A percentile compares a stretch with the other conserved stretches of the same genome.
phyloP scores from a whole-genome alignment of 2,797 vertebrate genomes.

The Etheostoma perlongum region DNA sequence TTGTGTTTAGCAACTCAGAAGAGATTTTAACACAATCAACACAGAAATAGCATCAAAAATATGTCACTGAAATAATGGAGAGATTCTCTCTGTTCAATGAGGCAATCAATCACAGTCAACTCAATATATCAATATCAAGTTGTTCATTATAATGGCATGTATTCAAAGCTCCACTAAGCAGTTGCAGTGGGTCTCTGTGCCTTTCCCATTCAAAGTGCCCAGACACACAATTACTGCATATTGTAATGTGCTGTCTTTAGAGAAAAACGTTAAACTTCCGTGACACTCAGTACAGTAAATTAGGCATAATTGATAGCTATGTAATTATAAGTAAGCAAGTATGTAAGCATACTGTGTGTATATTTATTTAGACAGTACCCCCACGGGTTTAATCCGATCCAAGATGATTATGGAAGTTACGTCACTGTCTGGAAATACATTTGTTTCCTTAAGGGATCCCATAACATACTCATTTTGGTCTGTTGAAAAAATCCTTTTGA shows the following conservation, averaged over 20 bases:
- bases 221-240: too few relatives aligned
- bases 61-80: neutral
- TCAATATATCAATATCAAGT: neutral
- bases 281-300: neutral
- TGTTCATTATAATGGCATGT: neutral
- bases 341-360: neutral
- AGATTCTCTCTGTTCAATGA: neutral
- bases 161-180: neutral
- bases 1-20: neutral
- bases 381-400: neutral
- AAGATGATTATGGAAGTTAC: neutral
- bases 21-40: neutral
- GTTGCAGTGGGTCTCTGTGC: neutral
- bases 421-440: constrained; percentile 4
- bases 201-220: neutral
- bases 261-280: neutral
- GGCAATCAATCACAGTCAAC: neutral
- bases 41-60: neutral
- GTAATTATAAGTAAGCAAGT: neutral
- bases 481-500: constrained; percentile 6
- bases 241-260: neutral
- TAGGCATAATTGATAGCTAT: neutral
- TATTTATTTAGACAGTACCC: neutral
- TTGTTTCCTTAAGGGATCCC: constrained; percentile 5
- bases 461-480: neutral